Base-by-base conservation (phyloP, 2,113 vertebrate species). In the Mirounga angustirostris region DNA sequence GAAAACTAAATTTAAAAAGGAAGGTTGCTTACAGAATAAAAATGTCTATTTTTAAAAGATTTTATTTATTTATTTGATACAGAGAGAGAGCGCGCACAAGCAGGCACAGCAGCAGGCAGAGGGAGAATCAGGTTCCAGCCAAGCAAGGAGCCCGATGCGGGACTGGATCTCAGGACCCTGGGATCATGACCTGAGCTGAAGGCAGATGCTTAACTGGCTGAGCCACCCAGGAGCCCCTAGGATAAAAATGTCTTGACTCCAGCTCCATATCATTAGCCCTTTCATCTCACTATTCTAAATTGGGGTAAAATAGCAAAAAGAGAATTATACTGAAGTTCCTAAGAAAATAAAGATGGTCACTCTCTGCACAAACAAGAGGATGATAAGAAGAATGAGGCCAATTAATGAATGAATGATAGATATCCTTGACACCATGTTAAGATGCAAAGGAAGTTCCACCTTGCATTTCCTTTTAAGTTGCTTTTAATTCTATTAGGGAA, bases 261-360 rank as follows among this genome's bases (percentile, higher is more conserved):
- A 89, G 21, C 8, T 89, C 9, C 26, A 10, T 36, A 36, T 54
- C 36, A 63, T 85, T 81, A 40, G 15, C 5, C 21, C 40, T 81
- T 26, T 52, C 5, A 56, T 91, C n/a, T 59, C n/a, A 33, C n/a
- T 61, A 7, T 43, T 97, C 18, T 89, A 65, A 81, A 59, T 85
- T 65, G 24, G 19, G 59, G 28, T 30, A 95, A 94, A 90, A 91
- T 40, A 94, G 50, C 28, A 96, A 93, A 80, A 40, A 11, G 26
- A 78, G 28, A 91, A 46, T 54, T 56, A 74, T 33, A n/a, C 14
- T 63, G 24, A 94, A 63, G 16, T 94, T 94, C 28, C 65, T 30
- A 79, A 56, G 63, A 87, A 87, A 73, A 63, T 10, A 90, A 52
- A 89, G 28, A 54, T 16, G 26, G 16, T 59, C 43, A 80, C 21